Percentiles rank a stretch among this genome's conserved stretches.
Conservation (phyloP, 1,140 invertebrate species). For the Apis laboriosa region DNA sequence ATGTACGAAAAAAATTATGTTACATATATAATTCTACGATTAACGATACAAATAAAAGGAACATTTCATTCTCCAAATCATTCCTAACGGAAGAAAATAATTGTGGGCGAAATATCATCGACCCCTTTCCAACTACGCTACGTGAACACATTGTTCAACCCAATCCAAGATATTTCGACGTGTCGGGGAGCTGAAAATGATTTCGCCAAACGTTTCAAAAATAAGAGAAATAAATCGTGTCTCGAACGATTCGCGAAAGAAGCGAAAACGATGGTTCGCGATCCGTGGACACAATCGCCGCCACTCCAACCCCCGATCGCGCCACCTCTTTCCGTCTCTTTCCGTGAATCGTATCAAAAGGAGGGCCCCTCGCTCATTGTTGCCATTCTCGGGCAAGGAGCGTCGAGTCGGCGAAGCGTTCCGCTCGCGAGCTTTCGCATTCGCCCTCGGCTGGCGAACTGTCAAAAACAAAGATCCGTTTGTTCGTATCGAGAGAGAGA, state of each 20-base stretch:
- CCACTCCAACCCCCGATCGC: neutral
- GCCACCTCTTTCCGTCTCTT: neutral
- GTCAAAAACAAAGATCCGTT: slow-evolving; percentile 33
- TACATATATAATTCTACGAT: no score
- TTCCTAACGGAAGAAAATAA: no score
- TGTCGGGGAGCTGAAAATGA: neutral
- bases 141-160: no score
- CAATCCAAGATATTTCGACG: no score
- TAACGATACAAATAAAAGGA: no score
- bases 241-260: slow-evolving; percentile 15
- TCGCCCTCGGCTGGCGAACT: neutral
- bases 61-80: no score
- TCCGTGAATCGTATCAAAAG: neutral
- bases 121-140: no score
- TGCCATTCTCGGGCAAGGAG: neutral
- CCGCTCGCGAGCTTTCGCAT: neutral
- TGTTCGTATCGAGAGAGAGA: slow-evolving; percentile 13
- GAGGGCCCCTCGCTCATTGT: neutral
- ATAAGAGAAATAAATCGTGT: no score
- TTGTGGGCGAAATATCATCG: no score
- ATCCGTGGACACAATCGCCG: slow-evolving; percentile 5
- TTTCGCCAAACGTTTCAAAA: neutral
- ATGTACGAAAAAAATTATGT: no score
- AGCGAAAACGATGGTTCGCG: neutral
- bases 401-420: neutral